phyloP scores from a whole-genome alignment of 2,888 invertebrate genomes.

The Merodon equestris region DNA sequence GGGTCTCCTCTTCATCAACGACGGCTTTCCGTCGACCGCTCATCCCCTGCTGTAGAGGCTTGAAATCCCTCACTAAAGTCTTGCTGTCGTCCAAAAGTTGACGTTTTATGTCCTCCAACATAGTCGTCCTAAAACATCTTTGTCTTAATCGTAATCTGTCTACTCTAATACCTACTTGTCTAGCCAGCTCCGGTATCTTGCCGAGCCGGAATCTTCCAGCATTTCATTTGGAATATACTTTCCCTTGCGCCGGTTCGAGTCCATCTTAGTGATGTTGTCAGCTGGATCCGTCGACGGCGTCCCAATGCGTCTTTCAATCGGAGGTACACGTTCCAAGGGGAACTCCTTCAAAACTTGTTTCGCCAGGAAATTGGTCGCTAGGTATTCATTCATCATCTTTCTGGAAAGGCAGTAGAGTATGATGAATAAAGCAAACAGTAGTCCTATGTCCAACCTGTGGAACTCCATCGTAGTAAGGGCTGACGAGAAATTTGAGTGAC shows the following conservation, averaged over 20 bases:
- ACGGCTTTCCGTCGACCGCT: conserved; percentile 65
- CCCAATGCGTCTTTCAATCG: conserved; percentile 68
- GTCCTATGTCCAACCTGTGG: conserved; percentile 82
- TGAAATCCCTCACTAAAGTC: conserved; percentile 27
- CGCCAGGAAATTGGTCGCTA: conserved; percentile 86
- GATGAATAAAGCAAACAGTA: background rate
- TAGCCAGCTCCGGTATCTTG: conserved; percentile 87
- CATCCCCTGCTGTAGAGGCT: conserved; percentile 17
- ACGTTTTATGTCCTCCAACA: conserved; percentile 85
- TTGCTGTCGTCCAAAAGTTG: conserved; percentile 80
- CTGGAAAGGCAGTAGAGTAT: conserved; percentile 76
- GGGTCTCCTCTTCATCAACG: conserved; percentile 71
- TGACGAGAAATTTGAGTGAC: conserved; percentile 78
- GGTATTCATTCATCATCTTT: conserved; percentile 88
- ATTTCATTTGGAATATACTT: conserved; percentile 79
- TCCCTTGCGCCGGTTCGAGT: conserved; percentile 69
- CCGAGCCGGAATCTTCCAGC: conserved; percentile 85
- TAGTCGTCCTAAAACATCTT: conserved; percentile 81
- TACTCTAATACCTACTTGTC: conserved; percentile 81
- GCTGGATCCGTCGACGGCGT: conserved; percentile 15
- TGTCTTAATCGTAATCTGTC: background rate
- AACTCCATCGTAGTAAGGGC: conserved; percentile 84
- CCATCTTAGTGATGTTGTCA: background rate
- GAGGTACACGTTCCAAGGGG: conserved; percentile 71
- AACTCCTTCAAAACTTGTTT: conserved; percentile 86